A percentile compares a stretch with the other conserved stretches of the same genome.
Evolutionary conservation across 2,888 invertebrate genomes (phyloP).

Genomic region (Elysia crispata): DNA sequence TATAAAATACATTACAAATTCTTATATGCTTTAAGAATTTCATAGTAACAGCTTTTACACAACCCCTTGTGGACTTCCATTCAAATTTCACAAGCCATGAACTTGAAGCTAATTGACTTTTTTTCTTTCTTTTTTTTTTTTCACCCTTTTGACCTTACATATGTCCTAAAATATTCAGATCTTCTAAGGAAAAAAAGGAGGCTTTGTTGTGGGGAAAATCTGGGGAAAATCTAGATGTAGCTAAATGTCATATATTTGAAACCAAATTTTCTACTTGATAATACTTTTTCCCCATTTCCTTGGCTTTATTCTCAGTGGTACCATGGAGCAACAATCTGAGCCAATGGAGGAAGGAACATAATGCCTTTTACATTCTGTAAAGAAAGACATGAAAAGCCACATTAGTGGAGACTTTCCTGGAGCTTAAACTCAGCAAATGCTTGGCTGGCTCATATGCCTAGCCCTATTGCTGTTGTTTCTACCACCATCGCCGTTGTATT

Average conservation of each 20-base stretch:
- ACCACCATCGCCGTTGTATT: slow-evolving; percentile 29
- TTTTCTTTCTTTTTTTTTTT: background rate
- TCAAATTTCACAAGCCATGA: no score
- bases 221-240: background rate
- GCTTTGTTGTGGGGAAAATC: background rate
- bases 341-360: slow-evolving; percentile 72
- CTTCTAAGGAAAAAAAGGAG: background rate
- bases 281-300: background rate
- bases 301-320: slow-evolving; percentile 57
- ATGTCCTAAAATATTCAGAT: background rate
- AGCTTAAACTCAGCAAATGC: slow-evolving; percentile 40
- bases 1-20: no score
- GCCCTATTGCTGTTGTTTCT: slow-evolving; percentile 38
- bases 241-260: background rate
- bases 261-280: background rate
- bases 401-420: slow-evolving; percentile 33
- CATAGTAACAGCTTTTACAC: no score
- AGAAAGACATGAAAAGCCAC: background rate
- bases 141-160: background rate
- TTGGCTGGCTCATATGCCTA: slow-evolving; percentile 34
- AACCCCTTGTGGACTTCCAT: no score
- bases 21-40: no score
- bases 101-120: background rate
- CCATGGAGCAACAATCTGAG: slow-evolving; percentile 69
- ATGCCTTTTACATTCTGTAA: background rate